Conservation (phyloP, 2,888 invertebrate species). For the Physocephala rufipes region DNA sequence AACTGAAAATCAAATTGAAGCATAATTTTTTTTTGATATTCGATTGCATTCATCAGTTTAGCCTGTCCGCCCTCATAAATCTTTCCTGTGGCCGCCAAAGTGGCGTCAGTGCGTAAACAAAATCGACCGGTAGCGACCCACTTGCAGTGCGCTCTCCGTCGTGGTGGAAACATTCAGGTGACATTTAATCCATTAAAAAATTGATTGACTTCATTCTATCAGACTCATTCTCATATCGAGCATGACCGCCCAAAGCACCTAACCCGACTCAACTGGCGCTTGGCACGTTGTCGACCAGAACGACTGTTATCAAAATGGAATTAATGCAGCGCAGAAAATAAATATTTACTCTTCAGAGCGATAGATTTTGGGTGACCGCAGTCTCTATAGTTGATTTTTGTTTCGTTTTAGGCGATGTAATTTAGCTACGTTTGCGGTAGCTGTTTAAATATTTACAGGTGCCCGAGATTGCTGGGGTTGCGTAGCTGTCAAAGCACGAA, state of each 20-base stretch:
- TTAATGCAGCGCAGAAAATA: constrained; percentile 30
- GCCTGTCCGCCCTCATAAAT: constrained; percentile 56
- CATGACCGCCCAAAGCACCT: no score
- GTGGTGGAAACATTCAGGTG: background rate
- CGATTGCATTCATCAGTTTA: background rate
- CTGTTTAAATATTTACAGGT: background rate
- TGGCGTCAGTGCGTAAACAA: constrained; percentile 62
- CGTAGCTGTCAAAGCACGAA: no score
- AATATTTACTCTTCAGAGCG: constrained; percentile 34
- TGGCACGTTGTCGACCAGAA: no score
- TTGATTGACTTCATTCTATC: no score
- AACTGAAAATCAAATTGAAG: background rate
- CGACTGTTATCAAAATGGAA: no score
- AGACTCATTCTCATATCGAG: no score
- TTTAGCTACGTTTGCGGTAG: background rate
- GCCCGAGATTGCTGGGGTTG: no score
- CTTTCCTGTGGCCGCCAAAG: constrained; percentile 58
- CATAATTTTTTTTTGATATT: background rate
- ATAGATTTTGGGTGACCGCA: constrained; percentile 7
- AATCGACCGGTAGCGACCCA: constrained; percentile 33
- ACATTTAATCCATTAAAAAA: no score
- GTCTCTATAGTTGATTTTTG: constrained; percentile 1
- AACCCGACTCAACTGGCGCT: no score
- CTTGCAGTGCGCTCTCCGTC: background rate
- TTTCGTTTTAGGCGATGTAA: background rate